Evolutionary conservation across 2,888 invertebrate species (phyloP).

Genomic region (Hyposoter dolosus): DNA sequence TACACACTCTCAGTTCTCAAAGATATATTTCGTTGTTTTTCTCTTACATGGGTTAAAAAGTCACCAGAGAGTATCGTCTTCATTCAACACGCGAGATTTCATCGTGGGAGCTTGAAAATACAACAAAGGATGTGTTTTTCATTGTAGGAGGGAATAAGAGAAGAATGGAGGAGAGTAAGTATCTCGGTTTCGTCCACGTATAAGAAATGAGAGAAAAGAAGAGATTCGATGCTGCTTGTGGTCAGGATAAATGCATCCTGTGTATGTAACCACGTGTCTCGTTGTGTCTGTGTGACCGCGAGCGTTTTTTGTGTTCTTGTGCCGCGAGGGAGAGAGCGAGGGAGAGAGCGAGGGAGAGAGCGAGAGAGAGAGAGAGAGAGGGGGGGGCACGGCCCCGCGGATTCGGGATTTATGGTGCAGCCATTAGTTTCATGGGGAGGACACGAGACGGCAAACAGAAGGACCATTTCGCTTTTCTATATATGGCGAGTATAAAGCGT

Average conservation of each 20-base stretch:
- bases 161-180: constrained; percentile 5
- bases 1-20: background rate
- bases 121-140: constrained; percentile 30
- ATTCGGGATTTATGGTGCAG: constrained; percentile 66
- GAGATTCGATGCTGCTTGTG: constrained; percentile 34
- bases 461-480: constrained; percentile 65
- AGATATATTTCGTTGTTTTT: background rate
- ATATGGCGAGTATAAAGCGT: constrained; percentile 64
- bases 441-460: constrained; percentile 63
- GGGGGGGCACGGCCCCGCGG: constrained; percentile 51
- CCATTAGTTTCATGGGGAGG: constrained; percentile 64
- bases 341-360: background rate
- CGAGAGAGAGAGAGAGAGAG: too few species aligned
- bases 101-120: constrained; percentile 10
- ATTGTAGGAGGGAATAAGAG: constrained; percentile 1
- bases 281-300: constrained; percentile 20
- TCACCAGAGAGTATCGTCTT: background rate
- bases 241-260: constrained; percentile 52
- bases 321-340: constrained; percentile 13
- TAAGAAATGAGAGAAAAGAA: constrained; percentile 7
- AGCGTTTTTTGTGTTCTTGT: constrained; percentile 24
- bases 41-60: constrained; percentile 5
- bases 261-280: background rate
- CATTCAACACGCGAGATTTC: background rate
- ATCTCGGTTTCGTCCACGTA: background rate